phyloP scores from a whole-genome alignment of 2,888 invertebrate species.

The Tanypteryx hageni region DNA sequence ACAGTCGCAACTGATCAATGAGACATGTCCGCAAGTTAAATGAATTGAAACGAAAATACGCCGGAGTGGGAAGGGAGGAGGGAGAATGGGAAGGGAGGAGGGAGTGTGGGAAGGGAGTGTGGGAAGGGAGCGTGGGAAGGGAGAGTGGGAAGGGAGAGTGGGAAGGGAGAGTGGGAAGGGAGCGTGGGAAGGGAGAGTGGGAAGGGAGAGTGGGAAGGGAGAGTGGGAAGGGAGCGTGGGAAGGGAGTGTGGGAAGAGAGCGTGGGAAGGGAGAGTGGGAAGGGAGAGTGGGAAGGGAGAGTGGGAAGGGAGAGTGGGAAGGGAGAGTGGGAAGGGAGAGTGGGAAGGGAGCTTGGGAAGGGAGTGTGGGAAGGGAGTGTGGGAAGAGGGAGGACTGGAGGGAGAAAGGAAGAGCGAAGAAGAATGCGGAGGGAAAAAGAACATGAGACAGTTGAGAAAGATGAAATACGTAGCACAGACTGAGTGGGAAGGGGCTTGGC shows the following conservation, averaged over 20 bases:
- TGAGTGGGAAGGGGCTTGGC: too few species aligned
- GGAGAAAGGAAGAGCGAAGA: too few species aligned
- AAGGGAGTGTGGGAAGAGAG: too few species aligned
- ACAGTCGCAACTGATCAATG: slow-evolving; percentile 56
- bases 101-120: not conserved
- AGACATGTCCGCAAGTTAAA: slow-evolving; percentile 43
- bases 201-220: too few species aligned
- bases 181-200: too few species aligned
- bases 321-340: not conserved
- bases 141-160: not conserved
- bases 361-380: not conserved
- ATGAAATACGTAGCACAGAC: too few species aligned
- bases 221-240: too few species aligned
- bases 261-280: not conserved
- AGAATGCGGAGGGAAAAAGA: too few species aligned
- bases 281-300: not conserved
- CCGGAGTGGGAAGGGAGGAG: not conserved
- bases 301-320: not conserved
- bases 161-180: too few species aligned
- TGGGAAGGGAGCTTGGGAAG: too few species aligned
- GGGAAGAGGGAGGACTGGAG: too few species aligned
- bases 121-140: not conserved
- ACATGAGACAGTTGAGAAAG: too few species aligned
- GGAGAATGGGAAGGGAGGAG: not conserved
- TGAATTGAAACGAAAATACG: slow-evolving; percentile 55